A percentile compares a stretch with the other conserved stretches of the same genome.
phyloP scores from a whole-genome alignment of 2,113 vertebrate species.

The Furnarius figulus region DNA sequence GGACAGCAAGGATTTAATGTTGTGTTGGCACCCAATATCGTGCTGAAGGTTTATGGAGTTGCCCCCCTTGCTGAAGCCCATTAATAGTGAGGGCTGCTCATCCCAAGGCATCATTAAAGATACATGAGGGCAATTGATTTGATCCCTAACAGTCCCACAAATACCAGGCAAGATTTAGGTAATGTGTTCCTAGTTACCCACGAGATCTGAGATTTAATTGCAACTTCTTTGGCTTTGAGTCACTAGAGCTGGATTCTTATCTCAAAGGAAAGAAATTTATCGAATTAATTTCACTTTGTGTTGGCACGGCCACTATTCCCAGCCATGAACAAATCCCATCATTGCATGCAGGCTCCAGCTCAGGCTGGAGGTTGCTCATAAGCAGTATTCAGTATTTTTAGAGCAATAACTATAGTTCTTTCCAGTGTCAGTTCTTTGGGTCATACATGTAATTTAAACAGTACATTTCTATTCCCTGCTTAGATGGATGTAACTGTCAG shows the following conservation, averaged over 20 bases:
- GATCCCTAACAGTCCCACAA: not conserved
- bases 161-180: not conserved
- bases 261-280: conserved; percentile 5
- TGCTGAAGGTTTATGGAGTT: not conserved
- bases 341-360: not conserved
- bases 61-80: not conserved
- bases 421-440: conserved; percentile 28
- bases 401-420: conserved; percentile 42
- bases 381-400: conserved; percentile 25
- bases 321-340: not conserved
- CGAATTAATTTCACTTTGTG: not conserved
- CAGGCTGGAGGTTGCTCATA: not conserved
- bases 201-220: not conserved
- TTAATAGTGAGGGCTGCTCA: not conserved
- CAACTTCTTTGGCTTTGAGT: conserved; percentile 3
- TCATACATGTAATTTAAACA: conserved; percentile 58
- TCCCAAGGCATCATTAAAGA: not conserved
- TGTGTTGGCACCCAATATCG: not conserved
- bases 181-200: not conserved
- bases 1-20: not conserved
- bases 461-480: conserved; percentile 49
- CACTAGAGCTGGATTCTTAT: not conserved
- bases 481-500: conserved; percentile 52
- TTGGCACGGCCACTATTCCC: not conserved
- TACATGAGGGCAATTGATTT: not conserved